Percentiles rank a stretch among this genome's conserved stretches.
Conservation (phyloP, 2,888 invertebrate genomes). For the Coenonympha glycerion region DNA sequence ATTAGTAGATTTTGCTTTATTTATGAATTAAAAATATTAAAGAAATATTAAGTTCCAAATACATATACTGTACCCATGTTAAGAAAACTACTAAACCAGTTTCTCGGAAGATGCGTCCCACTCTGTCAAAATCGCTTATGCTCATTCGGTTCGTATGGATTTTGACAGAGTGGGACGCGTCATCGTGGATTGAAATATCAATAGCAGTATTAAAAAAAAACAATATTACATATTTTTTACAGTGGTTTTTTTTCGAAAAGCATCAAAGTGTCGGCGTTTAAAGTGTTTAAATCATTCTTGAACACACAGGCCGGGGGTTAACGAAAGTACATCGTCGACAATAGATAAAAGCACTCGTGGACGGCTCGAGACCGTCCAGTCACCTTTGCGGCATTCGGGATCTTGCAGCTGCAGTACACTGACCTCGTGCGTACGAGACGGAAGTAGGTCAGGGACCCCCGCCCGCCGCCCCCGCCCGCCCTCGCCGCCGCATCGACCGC, state of each 20-base stretch:
- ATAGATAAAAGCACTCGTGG: conserved; percentile 15
- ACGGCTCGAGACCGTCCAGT: conserved; percentile 43
- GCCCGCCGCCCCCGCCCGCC: conserved; percentile 37
- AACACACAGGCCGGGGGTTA: conserved; percentile 4
- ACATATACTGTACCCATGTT: no score
- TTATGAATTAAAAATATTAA: background rate
- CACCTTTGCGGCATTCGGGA: conserved; percentile 63
- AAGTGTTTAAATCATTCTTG: conserved; percentile 1
- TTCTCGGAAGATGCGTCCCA: no score
- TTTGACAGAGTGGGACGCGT: no score
- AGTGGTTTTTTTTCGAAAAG: no score
- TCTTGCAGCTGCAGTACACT: conserved; percentile 74
- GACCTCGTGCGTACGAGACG: conserved; percentile 71
- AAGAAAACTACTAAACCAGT: no score
- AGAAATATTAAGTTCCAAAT: no score
- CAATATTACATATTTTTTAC: no score
- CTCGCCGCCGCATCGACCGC: conserved; percentile 61
- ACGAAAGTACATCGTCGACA: conserved; percentile 13
- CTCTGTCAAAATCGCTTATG: no score
- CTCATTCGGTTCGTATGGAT: no score
- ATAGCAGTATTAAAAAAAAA: no score
- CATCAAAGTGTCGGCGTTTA: background rate
- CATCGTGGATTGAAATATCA: no score
- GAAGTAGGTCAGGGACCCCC: conserved; percentile 50
- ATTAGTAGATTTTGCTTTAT: background rate